Evolutionary conservation across 1,140 invertebrate genomes (phyloP).

Genomic region (Drosophila paulistorum): DNA sequence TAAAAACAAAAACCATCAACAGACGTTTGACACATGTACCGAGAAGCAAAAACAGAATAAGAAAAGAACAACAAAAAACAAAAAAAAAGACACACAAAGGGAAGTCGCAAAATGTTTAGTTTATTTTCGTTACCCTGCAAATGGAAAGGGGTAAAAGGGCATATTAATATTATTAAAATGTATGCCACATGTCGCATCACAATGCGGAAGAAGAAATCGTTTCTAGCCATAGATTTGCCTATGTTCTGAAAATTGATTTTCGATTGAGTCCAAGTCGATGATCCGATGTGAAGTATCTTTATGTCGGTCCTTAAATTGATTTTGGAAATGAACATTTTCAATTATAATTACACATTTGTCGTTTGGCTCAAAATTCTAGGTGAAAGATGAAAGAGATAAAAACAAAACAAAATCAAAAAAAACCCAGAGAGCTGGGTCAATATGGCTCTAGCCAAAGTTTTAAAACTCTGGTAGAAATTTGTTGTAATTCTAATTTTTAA

Average conservation of each 20-base stretch:
- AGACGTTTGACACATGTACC: constrained; percentile 22
- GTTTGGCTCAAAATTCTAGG: not conserved
- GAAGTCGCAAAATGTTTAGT: constrained; percentile 1
- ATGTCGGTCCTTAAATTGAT: not conserved
- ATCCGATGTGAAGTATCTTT: not conserved
- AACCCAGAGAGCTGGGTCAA: too few relatives aligned
- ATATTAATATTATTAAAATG: not conserved
- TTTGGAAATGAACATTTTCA: not conserved
- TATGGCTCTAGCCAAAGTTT: too few relatives aligned
- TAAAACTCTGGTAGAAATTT: too few relatives aligned
- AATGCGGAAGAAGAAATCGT: too few relatives aligned
- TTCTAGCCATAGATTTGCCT: too few relatives aligned
- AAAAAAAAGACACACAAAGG: not conserved
- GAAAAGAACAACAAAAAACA: too few relatives aligned
- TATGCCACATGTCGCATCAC: not conserved
- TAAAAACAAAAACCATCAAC: constrained; percentile 19
- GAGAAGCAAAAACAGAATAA: constrained; percentile 2
- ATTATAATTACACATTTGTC: not conserved
- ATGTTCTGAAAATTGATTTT: too few relatives aligned
- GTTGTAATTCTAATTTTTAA: too few relatives aligned
- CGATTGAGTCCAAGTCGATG: too few relatives aligned
- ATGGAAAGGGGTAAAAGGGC: not conserved
- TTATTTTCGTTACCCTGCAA: not conserved
- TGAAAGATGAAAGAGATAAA: not conserved
- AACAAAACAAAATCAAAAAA: too few relatives aligned